A percentile compares a stretch with the other conserved stretches of the same genome.
These are phyloP conservation scores for Orbicella faveolata DNA, from an alignment of 64 coral and sea anemone species.

Conservation along the genomic window DNA sequence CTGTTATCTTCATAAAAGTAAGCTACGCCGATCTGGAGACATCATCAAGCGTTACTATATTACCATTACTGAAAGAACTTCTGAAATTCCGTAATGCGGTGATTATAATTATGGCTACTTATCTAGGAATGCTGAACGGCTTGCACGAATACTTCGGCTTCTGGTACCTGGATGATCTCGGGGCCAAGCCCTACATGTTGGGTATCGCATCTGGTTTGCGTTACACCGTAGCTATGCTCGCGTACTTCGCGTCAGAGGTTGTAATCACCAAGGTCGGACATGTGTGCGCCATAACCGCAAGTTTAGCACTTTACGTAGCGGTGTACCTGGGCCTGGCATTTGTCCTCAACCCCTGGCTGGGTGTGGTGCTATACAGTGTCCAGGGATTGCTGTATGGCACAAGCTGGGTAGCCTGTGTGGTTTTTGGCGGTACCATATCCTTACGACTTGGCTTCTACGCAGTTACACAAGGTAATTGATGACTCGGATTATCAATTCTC, in stretches of 20 bases:
- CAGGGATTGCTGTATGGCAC: conserved; percentile 51
- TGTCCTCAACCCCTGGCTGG: conserved; percentile 20
- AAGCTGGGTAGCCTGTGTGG: conserved; percentile 45
- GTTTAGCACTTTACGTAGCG: conserved; percentile 25
- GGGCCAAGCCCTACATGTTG: conserved; percentile 34
- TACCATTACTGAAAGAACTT: not conserved
- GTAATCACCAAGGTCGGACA: conserved; percentile 40
- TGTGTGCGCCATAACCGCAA: not conserved
- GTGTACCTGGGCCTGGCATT: conserved; percentile 34
- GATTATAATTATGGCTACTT: conserved; percentile 10
- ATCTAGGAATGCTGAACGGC: conserved; percentile 48
- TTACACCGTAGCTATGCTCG: conserved; percentile 2
- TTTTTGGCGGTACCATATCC: conserved; percentile 27
- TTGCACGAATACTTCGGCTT: conserved; percentile 47
- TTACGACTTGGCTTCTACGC: not conserved
- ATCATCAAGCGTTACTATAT: not conserved
- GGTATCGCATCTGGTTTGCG: conserved; percentile 53
- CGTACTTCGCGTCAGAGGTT: conserved; percentile 24
- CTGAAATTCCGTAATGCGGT: conserved; percentile 21
- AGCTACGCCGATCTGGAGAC: conserved; percentile 23
- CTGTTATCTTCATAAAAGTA: conserved; percentile 32
- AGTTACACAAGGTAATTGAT: conserved; percentile 1
- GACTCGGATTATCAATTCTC: not conserved
- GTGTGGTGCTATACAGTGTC: conserved; percentile 25
- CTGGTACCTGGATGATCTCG: conserved; percentile 65